Evolutionary conservation across 2,888 invertebrate species (phyloP).

Genomic region (Drepana falcataria): DNA sequence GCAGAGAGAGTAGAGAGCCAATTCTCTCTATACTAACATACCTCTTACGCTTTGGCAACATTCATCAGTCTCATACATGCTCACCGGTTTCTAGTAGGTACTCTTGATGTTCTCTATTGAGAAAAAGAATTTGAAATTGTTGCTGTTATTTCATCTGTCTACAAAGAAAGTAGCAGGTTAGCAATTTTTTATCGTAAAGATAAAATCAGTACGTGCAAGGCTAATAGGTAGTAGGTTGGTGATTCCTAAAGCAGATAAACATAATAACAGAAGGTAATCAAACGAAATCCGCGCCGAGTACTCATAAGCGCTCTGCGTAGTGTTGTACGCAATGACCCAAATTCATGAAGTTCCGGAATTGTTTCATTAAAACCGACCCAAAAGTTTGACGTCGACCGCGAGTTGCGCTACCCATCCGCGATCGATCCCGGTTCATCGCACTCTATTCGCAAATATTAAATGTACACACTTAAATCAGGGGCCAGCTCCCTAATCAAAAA

Average conservation of each 20-base stretch:
- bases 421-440: slow-evolving; percentile 65
- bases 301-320: slow-evolving; percentile 40
- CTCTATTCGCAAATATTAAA: slow-evolving; percentile 42
- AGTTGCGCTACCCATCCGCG: slow-evolving; percentile 47
- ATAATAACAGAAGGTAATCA: slow-evolving; percentile 32
- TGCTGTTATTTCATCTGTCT: too few species aligned
- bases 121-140: too few species aligned
- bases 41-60: too few species aligned
- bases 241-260: slow-evolving; percentile 16
- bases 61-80: too few species aligned
- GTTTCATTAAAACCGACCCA: slow-evolving; percentile 70
- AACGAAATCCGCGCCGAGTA: slow-evolving; percentile 28
- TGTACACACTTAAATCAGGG: slow-evolving; percentile 39
- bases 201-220: too few species aligned
- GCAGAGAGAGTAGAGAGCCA: too few species aligned
- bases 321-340: slow-evolving; percentile 64
- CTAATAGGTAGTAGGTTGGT: background rate
- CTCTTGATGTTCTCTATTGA: too few species aligned
- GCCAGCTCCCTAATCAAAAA: slow-evolving; percentile 40
- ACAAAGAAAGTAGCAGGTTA: too few species aligned
- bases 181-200: too few species aligned
- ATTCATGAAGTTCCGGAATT: slow-evolving; percentile 59
- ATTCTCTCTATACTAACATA: too few species aligned
- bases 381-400: slow-evolving; percentile 59
- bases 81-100: too few species aligned